Conservation (phyloP, 2,797 vertebrate species). For the Loriculus beryllinus region DNA sequence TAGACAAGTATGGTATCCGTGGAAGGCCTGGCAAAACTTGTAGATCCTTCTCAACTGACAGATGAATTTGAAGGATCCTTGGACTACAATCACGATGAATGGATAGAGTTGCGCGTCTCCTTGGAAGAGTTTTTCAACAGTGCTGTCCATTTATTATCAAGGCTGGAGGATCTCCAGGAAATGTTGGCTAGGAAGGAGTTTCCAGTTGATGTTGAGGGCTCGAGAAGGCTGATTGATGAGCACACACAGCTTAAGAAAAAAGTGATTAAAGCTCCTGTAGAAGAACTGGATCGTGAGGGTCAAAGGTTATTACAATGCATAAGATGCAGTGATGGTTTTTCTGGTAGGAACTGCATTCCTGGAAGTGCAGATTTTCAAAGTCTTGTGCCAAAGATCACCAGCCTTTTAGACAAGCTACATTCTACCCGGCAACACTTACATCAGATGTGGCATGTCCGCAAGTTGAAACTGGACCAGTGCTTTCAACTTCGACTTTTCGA, state of each 20-base stretch:
- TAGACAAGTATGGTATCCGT: conserved; percentile 99
- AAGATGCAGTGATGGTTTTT: conserved; percentile 92
- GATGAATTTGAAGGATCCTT: conserved; percentile 97
- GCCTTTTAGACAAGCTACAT: conserved; percentile 96
- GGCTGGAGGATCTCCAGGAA: conserved; percentile 96
- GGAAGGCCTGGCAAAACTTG: conserved; percentile 93
- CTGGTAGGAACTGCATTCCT: conserved; percentile 95
- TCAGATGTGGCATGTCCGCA: conserved; percentile 97
- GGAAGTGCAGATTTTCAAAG: conserved; percentile 98
- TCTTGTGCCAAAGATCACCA: conserved; percentile 96
- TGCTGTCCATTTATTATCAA: conserved; percentile 90
- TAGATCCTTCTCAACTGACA: conserved; percentile 96
- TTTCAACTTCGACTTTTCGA: conserved; percentile 97
- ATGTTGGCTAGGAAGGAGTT: conserved; percentile 95
- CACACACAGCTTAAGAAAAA: conserved; percentile 97
- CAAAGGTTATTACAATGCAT: conserved; percentile 95
- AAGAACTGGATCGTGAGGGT: conserved; percentile 94
- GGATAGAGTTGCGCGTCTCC: conserved; percentile 93
- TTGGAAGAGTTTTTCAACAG: conserved; percentile 96
- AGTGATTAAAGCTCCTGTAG: conserved; percentile 93
- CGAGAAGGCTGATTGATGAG: conserved; percentile 92
- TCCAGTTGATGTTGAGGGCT: conserved; percentile 94
- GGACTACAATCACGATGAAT: conserved; percentile 98
- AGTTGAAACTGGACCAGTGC: conserved; percentile 96
- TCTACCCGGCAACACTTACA: conserved; percentile 94